Percentiles rank a stretch among this genome's conserved stretches.
Conservation (phyloP, 2,797 vertebrate genomes). For the Sparidentex hasta region DNA sequence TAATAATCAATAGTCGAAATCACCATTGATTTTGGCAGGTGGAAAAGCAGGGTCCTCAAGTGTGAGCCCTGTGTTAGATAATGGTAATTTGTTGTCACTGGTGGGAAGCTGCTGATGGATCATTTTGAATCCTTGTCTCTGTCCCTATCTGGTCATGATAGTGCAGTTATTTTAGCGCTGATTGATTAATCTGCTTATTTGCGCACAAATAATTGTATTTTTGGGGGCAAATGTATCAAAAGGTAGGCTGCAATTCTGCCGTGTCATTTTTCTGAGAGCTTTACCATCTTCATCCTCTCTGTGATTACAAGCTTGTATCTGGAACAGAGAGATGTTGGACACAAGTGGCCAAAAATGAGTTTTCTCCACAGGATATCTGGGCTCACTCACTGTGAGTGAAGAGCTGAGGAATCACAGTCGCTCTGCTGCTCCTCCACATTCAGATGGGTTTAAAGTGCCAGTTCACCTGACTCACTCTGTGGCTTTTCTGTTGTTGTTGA, state of each 20-base stretch:
- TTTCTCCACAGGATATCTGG: constrained; percentile 15
- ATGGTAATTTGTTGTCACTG: neutral
- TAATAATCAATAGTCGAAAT: too few species aligned
- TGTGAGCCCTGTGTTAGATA: too few species aligned
- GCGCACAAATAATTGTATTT: neutral
- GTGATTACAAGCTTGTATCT: constrained; percentile 1
- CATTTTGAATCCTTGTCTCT: neutral
- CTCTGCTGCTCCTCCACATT: constrained; percentile 16
- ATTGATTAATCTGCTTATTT: neutral
- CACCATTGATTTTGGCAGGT: too few species aligned
- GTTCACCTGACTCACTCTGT: neutral
- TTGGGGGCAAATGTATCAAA: neutral
- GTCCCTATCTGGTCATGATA: neutral
- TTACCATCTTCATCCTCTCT: neutral
- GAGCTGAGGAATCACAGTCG: constrained; percentile 12
- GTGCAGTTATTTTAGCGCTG: neutral
- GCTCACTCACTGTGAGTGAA: constrained; percentile 30
- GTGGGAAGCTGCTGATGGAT: neutral
- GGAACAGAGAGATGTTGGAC: constrained; percentile 17
- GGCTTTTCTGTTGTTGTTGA: neutral
- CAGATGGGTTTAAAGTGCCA: neutral
- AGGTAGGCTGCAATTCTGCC: neutral
- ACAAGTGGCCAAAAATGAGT: constrained; percentile 14
- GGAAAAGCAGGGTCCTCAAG: too few species aligned
- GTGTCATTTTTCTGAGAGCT: neutral